phyloP scores from a whole-genome alignment of 2,888 invertebrate species.

The Ctena decussata region DNA sequence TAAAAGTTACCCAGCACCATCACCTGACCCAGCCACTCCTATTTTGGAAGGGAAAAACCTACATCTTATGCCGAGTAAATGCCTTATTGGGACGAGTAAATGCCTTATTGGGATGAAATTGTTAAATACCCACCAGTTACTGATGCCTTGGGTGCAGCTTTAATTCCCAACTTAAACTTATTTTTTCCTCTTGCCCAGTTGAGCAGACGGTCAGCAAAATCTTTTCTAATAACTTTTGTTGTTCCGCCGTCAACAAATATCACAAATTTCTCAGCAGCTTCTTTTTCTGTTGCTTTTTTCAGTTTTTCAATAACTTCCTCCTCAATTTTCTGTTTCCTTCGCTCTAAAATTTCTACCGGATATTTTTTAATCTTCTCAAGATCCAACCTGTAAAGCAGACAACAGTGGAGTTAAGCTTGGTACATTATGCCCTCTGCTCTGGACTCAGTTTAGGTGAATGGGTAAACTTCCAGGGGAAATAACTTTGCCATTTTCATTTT shows the following conservation, averaged over 20 bases:
- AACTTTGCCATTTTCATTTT: too few relatives aligned
- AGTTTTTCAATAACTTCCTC: conserved; percentile 49
- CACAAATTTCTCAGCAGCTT: conserved; percentile 42
- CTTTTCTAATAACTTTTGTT: conserved; percentile 54
- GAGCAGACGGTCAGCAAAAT: conserved; percentile 52
- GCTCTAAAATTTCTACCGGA: conserved; percentile 40
- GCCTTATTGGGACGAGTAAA: too few relatives aligned
- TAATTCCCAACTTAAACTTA: conserved; percentile 32
- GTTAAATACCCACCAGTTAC: neutral
- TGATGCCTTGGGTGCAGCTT: neutral
- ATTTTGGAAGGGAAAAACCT: too few relatives aligned
- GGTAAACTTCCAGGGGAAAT: too few relatives aligned
- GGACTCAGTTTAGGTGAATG: too few relatives aligned
- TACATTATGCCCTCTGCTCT: too few relatives aligned
- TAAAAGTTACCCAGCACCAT: too few relatives aligned
- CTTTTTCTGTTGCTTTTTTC: conserved; percentile 34
- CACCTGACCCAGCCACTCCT: too few relatives aligned
- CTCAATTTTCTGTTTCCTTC: conserved; percentile 42
- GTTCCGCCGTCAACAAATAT: conserved; percentile 51
- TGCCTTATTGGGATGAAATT: too few relatives aligned
- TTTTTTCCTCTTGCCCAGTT: conserved; percentile 51
- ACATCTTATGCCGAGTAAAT: too few relatives aligned
- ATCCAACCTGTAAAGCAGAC: conserved; percentile 44
- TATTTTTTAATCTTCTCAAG: conserved; percentile 36
- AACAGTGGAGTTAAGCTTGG: too few relatives aligned